phyloP scores from a whole-genome alignment of 1,140 invertebrate genomes.

The Scaptomyza graminum region DNA sequence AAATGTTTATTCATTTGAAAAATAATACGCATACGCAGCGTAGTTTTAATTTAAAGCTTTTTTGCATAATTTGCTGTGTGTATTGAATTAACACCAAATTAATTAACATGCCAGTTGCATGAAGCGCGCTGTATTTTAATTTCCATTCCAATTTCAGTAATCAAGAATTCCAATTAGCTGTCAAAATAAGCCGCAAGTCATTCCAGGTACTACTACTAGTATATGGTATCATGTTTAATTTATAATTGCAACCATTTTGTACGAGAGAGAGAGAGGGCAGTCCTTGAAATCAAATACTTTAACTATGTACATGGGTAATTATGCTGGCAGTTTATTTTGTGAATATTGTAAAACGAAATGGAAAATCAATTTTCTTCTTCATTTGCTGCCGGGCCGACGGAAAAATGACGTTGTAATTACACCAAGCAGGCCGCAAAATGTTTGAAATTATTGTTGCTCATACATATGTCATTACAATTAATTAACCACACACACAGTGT shows the following conservation, averaged over 20 bases:
- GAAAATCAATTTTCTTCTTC: slow-evolving; percentile 49
- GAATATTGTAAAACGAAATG: neutral
- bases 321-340: slow-evolving; percentile 32
- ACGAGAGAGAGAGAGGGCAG: no score
- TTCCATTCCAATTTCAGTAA: slow-evolving; percentile 1
- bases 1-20: slow-evolving; percentile 3
- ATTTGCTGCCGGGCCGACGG: no score
- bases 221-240: neutral
- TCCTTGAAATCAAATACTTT: neutral
- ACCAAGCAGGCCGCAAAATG: slow-evolving; percentile 30
- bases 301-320: neutral
- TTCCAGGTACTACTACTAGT: no score
- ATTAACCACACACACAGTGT: slow-evolving; percentile 66
- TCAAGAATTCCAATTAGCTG: slow-evolving; percentile 42
- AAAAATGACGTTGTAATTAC: no score
- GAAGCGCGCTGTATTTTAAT: neutral
- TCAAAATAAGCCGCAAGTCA: slow-evolving; percentile 36
- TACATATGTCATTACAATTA: slow-evolving; percentile 70
- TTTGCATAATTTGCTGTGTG: slow-evolving; percentile 3
- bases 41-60: neutral
- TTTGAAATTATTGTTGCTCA: slow-evolving; percentile 55
- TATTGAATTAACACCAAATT: slow-evolving; percentile 59
- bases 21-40: slow-evolving; percentile 47
- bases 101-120: slow-evolving; percentile 40
- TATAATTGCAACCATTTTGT: slow-evolving; percentile 9